Evolutionary conservation across 2,888 invertebrate species (phyloP).

Genomic region (Diaprepes abbreviatus): DNA sequence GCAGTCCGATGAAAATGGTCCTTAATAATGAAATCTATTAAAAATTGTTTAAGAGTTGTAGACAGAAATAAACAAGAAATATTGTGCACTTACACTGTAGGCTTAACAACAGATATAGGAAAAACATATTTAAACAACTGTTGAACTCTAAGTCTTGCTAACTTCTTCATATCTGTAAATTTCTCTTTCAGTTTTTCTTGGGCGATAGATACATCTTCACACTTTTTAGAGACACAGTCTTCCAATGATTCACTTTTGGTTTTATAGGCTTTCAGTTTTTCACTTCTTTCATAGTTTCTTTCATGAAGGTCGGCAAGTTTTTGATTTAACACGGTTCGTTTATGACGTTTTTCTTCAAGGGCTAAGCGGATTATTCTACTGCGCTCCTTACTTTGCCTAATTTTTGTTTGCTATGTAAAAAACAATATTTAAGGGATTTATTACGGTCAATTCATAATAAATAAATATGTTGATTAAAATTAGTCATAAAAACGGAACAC

Average conservation of each 20-base stretch:
- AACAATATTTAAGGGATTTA: no score
- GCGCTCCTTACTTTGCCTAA: slow-evolving; percentile 73
- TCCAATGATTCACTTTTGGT: slow-evolving; percentile 75
- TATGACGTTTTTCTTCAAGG: slow-evolving; percentile 71
- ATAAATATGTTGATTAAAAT: no score
- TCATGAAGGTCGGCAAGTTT: slow-evolving; percentile 63
- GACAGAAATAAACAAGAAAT: not conserved
- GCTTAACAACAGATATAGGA: slow-evolving; percentile 73
- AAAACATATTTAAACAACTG: slow-evolving; percentile 79
- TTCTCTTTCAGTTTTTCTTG: slow-evolving; percentile 69
- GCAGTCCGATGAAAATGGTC: not conserved
- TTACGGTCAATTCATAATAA: no score
- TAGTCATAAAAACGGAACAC: no score
- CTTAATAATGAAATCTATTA: not conserved
- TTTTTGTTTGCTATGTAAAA: slow-evolving; percentile 73
- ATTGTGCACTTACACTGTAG: slow-evolving; percentile 66
- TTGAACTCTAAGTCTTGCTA: slow-evolving; percentile 72
- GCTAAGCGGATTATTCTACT: slow-evolving; percentile 71
- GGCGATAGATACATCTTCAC: slow-evolving; percentile 69
- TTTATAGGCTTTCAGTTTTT: slow-evolving; percentile 74
- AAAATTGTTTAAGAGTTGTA: not conserved
- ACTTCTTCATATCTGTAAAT: slow-evolving; percentile 72
- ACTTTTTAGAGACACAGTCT: slow-evolving; percentile 71
- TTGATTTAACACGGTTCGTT: slow-evolving; percentile 56
- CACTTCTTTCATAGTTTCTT: slow-evolving; percentile 66